Evolutionary conservation across 2,888 invertebrate species (phyloP), one percentile per base, ranked within the genome.

Genomic region (Hipparchia semele): DNA sequence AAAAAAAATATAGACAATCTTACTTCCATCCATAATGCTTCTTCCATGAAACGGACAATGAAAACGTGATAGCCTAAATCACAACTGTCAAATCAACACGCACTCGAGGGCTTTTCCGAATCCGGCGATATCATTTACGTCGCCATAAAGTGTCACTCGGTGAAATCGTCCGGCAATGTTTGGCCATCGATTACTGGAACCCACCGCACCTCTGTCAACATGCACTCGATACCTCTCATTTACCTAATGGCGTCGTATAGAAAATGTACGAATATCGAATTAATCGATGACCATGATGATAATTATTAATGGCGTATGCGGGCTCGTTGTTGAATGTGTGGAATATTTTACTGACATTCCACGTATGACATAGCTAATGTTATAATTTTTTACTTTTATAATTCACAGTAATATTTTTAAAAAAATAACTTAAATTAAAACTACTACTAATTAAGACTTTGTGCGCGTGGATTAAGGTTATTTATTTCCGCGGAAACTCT

Each of bases 171-270:
- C 53, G 51, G 46, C 66, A 74, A 75, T 80, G 76, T 82, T 80
- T 80, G 77, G 73, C 65, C 76, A 77, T 77, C 81, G 81, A 81
- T 80, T 79, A 79, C 72, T 73, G 70, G 78, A 80, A 80, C 79
- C 80, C 75, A 73, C 77, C 78, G 72, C 79, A 72, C 77, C 79
- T 78, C 59, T 68, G 79, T 76, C 78, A 77, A 81, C 79, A 75
- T 61, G 60, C 70, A 71, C 74, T 72, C 73, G 74, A 79, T 78
- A 75, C 61, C 56, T 65, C 74, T 74, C 73, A 75, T 76, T 74
- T 78, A 49, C 39, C 68, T 54, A 62, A 73, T 59, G 70, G 60
- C 33, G 9, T 45, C n/a, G 45, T 64, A 64, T 58, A 70, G 45
- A 46, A 49, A 58, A 68, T 59, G 54, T 56, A 45, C 54, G 53